phyloP scores from a whole-genome alignment of 1,140 invertebrate genomes.

The Hestina assimilis region DNA sequence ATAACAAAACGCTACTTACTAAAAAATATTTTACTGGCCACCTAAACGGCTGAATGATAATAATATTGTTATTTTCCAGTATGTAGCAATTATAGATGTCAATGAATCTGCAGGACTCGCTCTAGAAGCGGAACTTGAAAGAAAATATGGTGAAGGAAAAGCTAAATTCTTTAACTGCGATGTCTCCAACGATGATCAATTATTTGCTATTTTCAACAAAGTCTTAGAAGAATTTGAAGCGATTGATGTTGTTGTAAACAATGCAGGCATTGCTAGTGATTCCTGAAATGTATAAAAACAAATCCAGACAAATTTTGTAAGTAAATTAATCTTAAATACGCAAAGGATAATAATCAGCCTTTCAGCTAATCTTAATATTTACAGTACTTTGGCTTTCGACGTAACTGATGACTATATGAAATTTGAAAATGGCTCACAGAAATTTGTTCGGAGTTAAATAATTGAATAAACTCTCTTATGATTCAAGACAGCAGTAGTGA shows the following conservation, averaged over 20 bases:
- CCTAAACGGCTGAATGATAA: no score
- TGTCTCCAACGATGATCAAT: conserved; percentile 79
- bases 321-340: no score
- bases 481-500: conserved; percentile 49
- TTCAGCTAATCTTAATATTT: no score
- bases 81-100: conserved; percentile 38
- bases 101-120: conserved; percentile 23
- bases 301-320: conserved; percentile 55
- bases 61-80: conserved; percentile 21
- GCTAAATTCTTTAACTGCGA: conserved; percentile 79
- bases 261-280: conserved; percentile 70
- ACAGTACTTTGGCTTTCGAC: no score
- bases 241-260: conserved; percentile 70
- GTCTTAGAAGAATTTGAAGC: conserved; percentile 45
- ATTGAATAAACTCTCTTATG: no score
- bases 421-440: no score
- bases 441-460: no score
- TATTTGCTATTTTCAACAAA: conserved; percentile 79
- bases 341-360: no score
- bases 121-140: conserved; percentile 27
- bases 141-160: conserved; percentile 33
- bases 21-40: no score
- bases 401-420: no score
- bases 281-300: conserved; percentile 28
- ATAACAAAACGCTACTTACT: no score